phyloP scores from a whole-genome alignment of 2,113 vertebrate species.

The Anarhynchus alexandrinus region DNA sequence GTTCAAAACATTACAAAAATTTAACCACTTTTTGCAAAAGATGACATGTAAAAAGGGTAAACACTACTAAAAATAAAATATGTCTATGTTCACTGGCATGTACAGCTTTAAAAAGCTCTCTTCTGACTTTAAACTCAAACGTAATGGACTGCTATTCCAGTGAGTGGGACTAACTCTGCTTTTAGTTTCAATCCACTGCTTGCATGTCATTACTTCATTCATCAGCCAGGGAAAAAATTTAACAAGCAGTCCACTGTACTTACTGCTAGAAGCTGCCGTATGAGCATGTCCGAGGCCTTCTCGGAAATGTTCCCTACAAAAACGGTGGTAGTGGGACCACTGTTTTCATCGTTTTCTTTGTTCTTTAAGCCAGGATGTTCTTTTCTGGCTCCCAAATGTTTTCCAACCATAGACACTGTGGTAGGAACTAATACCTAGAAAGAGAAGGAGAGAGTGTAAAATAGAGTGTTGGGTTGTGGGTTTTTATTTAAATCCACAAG shows the following conservation, averaged over 20 bases:
- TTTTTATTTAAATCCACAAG: not conserved
- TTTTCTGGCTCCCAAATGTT: constrained; percentile 86
- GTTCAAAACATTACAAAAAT: not conserved
- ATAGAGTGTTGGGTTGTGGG: not conserved
- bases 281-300: constrained; percentile 98
- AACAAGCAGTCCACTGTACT: constrained; percentile 53
- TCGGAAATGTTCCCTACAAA: constrained; percentile 99
- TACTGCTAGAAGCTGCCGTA: constrained; percentile 95
- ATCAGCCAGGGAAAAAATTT: not conserved
- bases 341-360: constrained; percentile 88
- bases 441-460: not conserved
- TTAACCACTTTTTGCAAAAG: not conserved
- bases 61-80: not conserved
- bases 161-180: not conserved
- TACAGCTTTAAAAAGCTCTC: not conserved
- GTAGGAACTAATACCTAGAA: constrained; percentile 88
- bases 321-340: constrained; percentile 94
- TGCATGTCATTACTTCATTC: not conserved
- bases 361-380: constrained; percentile 78
- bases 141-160: not conserved
- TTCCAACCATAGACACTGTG: constrained; percentile 89
- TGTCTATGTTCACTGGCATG: not conserved
- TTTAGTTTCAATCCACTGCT: not conserved
- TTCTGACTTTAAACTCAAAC: not conserved
- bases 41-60: not conserved